Conservation (phyloP, 2,113 vertebrate species). For the Planiliza haematocheilus region DNA sequence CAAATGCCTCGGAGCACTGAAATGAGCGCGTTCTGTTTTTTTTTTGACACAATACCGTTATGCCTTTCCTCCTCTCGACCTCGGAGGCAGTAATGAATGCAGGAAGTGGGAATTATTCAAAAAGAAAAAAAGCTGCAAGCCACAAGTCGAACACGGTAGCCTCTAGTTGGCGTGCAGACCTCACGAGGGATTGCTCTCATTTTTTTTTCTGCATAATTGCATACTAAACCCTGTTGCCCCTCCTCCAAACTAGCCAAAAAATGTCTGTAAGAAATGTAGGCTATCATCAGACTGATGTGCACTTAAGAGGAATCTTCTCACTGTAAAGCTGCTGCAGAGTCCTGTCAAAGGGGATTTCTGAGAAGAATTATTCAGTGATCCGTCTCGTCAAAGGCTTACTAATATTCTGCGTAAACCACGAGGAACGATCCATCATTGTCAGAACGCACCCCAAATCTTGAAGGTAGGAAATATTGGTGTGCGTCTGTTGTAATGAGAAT, state of each 20-base stretch:
- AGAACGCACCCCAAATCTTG: conserved; percentile 28
- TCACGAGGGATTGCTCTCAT: conserved; percentile 5
- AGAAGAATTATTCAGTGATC: conserved; percentile 31
- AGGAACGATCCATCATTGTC: conserved; percentile 29
- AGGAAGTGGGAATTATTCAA: conserved; percentile 56
- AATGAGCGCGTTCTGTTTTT: conserved; percentile 35
- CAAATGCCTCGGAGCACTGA: conserved; percentile 36
- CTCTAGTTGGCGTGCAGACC: conserved; percentile 42
- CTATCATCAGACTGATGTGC: conserved; percentile 12
- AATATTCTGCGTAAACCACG: neutral
- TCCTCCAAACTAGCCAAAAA: conserved; percentile 16
- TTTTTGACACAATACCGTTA: conserved; percentile 12
- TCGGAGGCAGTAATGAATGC: conserved; percentile 51
- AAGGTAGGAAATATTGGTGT: conserved; percentile 40
- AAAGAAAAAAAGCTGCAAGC: conserved; percentile 43
- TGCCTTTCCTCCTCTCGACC: neutral
- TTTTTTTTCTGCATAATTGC: conserved; percentile 34
- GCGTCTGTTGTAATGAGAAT: conserved; percentile 22
- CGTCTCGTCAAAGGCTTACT: neutral
- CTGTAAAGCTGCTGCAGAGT: neutral
- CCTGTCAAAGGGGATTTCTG: conserved; percentile 10
- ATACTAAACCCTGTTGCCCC: conserved; percentile 4
- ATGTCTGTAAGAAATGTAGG: conserved; percentile 1
- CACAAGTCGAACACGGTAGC: conserved; percentile 11
- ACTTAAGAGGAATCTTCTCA: neutral